Percentiles rank a stretch among this genome's conserved stretches.
Evolutionary conservation across 2,888 invertebrate genomes (phyloP).

Genomic region (Argyresthia albistria): DNA sequence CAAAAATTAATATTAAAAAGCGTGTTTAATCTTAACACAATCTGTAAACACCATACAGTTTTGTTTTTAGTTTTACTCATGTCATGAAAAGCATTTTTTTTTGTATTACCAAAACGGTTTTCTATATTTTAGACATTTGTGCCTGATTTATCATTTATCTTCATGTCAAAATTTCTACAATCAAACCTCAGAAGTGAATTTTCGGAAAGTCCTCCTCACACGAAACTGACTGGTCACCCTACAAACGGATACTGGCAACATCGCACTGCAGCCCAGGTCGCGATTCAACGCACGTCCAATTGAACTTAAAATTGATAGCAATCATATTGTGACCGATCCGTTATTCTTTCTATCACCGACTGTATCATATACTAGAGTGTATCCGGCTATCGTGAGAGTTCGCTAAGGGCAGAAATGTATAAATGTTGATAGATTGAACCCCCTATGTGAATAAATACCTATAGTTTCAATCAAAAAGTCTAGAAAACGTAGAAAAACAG

Average conservation of each 20-base stretch:
- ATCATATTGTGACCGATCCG: conserved; percentile 11
- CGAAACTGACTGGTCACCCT: conserved; percentile 12
- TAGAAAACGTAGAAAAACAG: too few relatives aligned
- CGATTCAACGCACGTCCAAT: conserved; percentile 26
- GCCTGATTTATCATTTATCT: too few relatives aligned
- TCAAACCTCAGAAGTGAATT: background rate
- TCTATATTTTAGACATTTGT: too few relatives aligned
- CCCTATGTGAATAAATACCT: background rate
- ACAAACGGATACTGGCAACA: conserved; percentile 18
- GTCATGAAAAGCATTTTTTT: too few relatives aligned
- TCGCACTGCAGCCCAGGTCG: conserved; percentile 1
- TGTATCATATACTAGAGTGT: too few relatives aligned
- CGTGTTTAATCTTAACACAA: too few relatives aligned
- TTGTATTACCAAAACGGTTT: too few relatives aligned
- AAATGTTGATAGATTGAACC: background rate
- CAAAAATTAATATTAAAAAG: too few relatives aligned
- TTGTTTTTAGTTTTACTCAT: too few relatives aligned
- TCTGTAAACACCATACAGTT: too few relatives aligned
- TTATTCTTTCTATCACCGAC: background rate
- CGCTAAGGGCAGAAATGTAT: background rate
- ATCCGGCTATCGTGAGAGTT: too few relatives aligned
- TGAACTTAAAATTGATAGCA: conserved; percentile 28
- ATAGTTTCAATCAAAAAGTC: background rate
- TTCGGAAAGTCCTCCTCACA: background rate
- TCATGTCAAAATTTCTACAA: background rate